These are phyloP conservation scores for Temnothorax longispinosus DNA, from an alignment of 1,140 invertebrate genomes.

Conservation along the genomic window DNA sequence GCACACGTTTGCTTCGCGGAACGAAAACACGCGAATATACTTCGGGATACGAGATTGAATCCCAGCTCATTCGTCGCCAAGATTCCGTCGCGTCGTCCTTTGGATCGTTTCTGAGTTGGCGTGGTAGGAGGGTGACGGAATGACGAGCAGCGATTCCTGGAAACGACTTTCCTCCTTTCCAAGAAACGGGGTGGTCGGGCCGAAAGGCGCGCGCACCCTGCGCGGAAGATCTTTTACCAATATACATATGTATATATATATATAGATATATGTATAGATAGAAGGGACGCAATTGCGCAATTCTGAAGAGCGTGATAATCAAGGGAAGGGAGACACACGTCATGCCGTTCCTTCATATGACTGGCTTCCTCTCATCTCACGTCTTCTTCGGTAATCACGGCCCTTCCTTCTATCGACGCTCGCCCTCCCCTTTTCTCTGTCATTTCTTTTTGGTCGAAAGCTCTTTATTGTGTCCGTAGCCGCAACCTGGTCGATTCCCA, in stretches of 20 bases:
- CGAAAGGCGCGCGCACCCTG: constrained; percentile 39
- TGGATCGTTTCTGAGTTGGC: constrained; percentile 11
- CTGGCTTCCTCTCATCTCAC: constrained; percentile 13
- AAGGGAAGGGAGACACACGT: not conserved
- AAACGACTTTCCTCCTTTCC: constrained; percentile 60
- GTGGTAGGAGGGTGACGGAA: not conserved
- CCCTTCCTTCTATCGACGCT: not conserved
- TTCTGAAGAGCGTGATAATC: not conserved
- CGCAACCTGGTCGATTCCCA: constrained; percentile 59
- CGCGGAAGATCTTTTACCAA: constrained; percentile 17
- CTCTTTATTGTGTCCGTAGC: not conserved
- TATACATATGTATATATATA: not conserved
- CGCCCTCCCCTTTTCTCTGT: not conserved
- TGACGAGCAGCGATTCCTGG: constrained; percentile 35
- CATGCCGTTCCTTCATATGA: not conserved
- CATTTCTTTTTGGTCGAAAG: not conserved
- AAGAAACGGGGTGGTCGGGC: constrained; percentile 36
- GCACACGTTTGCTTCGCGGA: not conserved
- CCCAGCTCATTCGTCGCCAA: not conserved
- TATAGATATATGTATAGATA: not conserved
- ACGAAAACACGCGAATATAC: not conserved
- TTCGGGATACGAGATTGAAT: not conserved
- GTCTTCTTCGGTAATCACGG: not conserved
- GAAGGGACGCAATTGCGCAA: not conserved
- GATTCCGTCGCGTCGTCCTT: constrained; percentile 15